Conservation (phyloP, 2,113 vertebrate species). For the Ctenomys sociabilis region DNA sequence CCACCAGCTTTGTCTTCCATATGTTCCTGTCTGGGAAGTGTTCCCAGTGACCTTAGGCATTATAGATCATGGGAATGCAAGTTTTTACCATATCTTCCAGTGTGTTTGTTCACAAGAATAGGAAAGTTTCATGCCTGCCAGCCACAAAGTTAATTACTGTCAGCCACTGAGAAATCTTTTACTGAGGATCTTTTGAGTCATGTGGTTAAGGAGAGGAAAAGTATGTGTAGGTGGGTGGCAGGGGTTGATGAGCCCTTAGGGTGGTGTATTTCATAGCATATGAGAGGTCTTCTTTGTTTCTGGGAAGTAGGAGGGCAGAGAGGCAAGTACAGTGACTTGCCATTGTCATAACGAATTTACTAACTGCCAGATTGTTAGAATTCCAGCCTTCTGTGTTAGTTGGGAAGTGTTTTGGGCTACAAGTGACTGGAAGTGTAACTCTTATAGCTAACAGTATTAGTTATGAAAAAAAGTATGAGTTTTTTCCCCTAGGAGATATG, state of each 20-base stretch:
- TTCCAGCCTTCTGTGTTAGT: not conserved
- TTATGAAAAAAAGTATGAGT: not conserved
- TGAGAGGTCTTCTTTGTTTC: slow-evolving; percentile 35
- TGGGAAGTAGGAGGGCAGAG: slow-evolving; percentile 6
- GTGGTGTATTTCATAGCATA: not conserved
- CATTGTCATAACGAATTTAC: not conserved
- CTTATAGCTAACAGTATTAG: not conserved
- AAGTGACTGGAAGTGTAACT: slow-evolving; percentile 42
- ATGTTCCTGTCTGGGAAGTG: slow-evolving; percentile 70
- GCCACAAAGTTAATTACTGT: slow-evolving; percentile 53
- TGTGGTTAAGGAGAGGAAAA: slow-evolving; percentile 13
- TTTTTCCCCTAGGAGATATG: not conserved
- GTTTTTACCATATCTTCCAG: slow-evolving; percentile 78
- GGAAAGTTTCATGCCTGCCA: slow-evolving; percentile 47
- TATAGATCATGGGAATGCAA: slow-evolving; percentile 78
- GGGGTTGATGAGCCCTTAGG: not conserved
- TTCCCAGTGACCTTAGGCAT: slow-evolving; percentile 77
- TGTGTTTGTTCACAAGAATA: slow-evolving; percentile 63
- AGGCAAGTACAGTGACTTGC: not conserved
- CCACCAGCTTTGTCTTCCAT: slow-evolving; percentile 65
- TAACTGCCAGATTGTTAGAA: slow-evolving; percentile 28
- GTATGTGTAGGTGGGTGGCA: slow-evolving; percentile 22
- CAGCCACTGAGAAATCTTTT: slow-evolving; percentile 48
- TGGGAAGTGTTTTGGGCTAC: slow-evolving; percentile 15
- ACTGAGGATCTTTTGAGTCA: not conserved